Conservation (phyloP, 2,888 invertebrate species). For the Cremastinae sp. region DNA sequence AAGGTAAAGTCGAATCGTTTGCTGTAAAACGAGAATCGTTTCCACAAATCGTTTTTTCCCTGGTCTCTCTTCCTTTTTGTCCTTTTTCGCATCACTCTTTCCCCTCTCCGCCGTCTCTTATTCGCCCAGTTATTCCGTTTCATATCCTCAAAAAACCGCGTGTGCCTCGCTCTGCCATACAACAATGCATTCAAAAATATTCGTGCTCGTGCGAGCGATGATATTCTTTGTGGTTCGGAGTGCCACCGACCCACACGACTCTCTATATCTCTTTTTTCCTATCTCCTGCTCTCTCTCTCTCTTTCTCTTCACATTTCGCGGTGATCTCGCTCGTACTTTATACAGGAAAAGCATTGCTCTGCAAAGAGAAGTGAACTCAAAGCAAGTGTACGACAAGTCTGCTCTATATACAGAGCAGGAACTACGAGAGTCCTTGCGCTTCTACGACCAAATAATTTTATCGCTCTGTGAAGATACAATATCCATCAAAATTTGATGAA, state of each 20-base stretch:
- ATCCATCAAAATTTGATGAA: too few relatives aligned
- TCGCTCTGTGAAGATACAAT: background rate
- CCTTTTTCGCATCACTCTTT: slow-evolving; percentile 22
- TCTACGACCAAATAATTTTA: background rate
- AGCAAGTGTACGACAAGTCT: slow-evolving; percentile 30
- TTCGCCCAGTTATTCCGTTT: slow-evolving; percentile 54
- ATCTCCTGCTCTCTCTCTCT: slow-evolving; percentile 3
- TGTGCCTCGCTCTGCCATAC: slow-evolving; percentile 37
- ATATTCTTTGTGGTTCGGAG: slow-evolving; percentile 50
- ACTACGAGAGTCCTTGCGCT: slow-evolving; percentile 38
- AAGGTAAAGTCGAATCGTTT: slow-evolving; percentile 46
- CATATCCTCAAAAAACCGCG: slow-evolving; percentile 39
- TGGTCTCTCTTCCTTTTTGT: slow-evolving; percentile 6
- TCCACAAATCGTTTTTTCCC: slow-evolving; percentile 27
- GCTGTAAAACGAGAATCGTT: slow-evolving; percentile 43
- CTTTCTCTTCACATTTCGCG: slow-evolving; percentile 13
- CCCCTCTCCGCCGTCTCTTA: slow-evolving; percentile 39
- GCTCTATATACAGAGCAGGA: slow-evolving; percentile 28
- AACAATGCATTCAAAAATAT: slow-evolving; percentile 58
- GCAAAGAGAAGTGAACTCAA: slow-evolving; percentile 38
- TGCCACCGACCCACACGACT: slow-evolving; percentile 3
- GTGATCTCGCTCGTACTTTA: slow-evolving; percentile 1
- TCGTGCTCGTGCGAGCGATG: slow-evolving; percentile 42
- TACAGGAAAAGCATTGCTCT: slow-evolving; percentile 30
- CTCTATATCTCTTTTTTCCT: background rate